phyloP scores from a whole-genome alignment of 2,113 vertebrate genomes.

The Pandion haliaetus region DNA sequence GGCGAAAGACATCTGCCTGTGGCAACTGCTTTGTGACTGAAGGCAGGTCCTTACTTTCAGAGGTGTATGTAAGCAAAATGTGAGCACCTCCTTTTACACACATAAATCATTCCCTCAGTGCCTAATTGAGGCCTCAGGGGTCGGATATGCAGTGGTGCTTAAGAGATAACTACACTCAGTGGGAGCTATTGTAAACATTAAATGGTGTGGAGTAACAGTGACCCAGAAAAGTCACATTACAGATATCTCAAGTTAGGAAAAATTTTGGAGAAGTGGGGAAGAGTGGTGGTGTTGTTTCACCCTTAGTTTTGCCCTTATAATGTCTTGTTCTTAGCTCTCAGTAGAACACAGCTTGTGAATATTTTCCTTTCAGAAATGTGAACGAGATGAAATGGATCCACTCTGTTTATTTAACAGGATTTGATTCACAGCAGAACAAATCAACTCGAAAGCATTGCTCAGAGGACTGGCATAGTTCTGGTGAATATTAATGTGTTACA shows the following conservation, averaged over 20 bases:
- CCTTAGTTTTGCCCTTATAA: not conserved
- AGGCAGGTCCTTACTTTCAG: not conserved
- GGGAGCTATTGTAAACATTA: not conserved
- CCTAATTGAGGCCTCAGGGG: not conserved
- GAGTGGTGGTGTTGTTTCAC: not conserved
- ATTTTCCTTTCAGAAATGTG: not conserved
- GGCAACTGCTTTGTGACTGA: not conserved
- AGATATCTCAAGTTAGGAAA: not conserved
- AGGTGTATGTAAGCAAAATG: not conserved
- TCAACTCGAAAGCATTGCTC: not conserved
- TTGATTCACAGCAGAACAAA: not conserved
- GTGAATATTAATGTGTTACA: not conserved
- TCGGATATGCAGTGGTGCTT: not conserved
- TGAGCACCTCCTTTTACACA: not conserved
- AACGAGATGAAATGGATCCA: not conserved
- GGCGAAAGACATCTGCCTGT: not conserved
- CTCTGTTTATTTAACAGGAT: not conserved
- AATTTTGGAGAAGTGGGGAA: not conserved
- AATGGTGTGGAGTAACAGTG: not conserved
- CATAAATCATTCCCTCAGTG: not conserved
- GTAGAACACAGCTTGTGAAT: not conserved
- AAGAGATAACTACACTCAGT: not conserved
- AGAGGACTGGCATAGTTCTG: not conserved
- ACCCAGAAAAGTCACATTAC: slow-evolving; percentile 18
- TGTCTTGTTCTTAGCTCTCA: not conserved